Base-by-base conservation (phyloP, 2,888 invertebrate genomes). In the Hypsopygia costalis region DNA sequence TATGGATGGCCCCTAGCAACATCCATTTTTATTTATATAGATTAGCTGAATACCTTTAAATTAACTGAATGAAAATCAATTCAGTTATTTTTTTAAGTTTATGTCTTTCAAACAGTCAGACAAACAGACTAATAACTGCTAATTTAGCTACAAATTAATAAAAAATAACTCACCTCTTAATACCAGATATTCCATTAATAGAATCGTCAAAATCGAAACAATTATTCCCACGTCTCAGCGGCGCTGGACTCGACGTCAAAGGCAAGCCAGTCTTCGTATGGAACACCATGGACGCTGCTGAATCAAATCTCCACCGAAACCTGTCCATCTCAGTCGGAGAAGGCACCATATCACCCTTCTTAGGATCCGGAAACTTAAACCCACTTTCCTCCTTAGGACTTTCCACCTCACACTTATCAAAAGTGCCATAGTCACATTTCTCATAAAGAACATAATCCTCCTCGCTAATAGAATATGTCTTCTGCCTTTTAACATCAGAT, bases 201-300 rank as follows among this genome's bases (percentile, higher is more conserved):
- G 93, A 92, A 60, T 94, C 94, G 79, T 97, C 97, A 63, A 94
- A 97, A 69, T 95, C 95, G 72, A 97, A 96, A 62, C 94, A 92
- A 40, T 92, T 92, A 51, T 93, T 93, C 1, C 95, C 94, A 36
- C 94, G 90, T 32, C 95, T 83, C 46, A 95, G 78, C 0, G 97
- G 97, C 1, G 96, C 97, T 0, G 97, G 97, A 71, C 95, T 96
- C 27, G 96, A 96, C 0, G 95, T 95, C 32, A 96, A 80, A 0
- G 96, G 96, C 37, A 96, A 83, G 0, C 96, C 96, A 8, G 95
- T 95, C 56, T 93, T 90, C 20, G 93, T 91, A 71, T 95, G 95
- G 73, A 96, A 96, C 54, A 96, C 93, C 93, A 95, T 94, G 0
- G 93, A 94, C 0, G 95, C 93, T 0, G 95, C 95, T 34, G 93